Conservation (phyloP, 2,888 invertebrate genomes). For the Phragmatobia fuliginosa region DNA sequence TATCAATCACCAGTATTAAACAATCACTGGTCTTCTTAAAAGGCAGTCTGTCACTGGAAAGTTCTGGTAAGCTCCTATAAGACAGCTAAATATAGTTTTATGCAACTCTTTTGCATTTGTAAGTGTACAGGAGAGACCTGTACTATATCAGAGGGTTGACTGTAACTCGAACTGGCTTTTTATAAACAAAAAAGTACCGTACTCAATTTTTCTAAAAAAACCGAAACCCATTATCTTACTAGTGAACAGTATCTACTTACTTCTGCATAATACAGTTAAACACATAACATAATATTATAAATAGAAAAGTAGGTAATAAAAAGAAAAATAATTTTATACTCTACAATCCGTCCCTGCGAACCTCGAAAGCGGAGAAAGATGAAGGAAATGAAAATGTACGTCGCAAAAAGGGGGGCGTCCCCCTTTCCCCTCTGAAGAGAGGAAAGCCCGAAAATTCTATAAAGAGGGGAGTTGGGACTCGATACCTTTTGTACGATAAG, state of each 20-base stretch:
- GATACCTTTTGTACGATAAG: slow-evolving; percentile 85
- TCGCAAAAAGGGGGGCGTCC: slow-evolving; percentile 81
- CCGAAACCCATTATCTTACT: too few species aligned
- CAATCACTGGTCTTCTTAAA: too few species aligned
- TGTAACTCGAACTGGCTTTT: too few species aligned
- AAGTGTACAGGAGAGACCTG: too few species aligned
- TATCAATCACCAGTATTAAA: too few species aligned
- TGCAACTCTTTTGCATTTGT: too few species aligned
- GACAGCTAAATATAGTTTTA: too few species aligned
- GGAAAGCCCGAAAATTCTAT: slow-evolving; percentile 83
- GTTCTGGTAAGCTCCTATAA: too few species aligned
- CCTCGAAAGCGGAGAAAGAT: slow-evolving; percentile 84
- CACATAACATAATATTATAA: background rate
- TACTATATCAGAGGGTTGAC: too few species aligned
- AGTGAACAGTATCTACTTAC: background rate
- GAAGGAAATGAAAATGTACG: slow-evolving; percentile 87
- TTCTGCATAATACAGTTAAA: background rate
- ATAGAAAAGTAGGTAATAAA: background rate
- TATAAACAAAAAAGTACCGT: too few species aligned
- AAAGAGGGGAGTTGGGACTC: slow-evolving; percentile 76
- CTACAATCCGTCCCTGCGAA: slow-evolving; percentile 64
- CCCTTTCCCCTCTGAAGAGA: slow-evolving; percentile 60
- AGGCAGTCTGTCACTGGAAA: too few species aligned
- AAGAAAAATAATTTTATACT: slow-evolving; percentile 3
- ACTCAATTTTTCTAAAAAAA: too few species aligned